A percentile compares a stretch with the other conserved stretches of the same genome.
phyloP scores from a whole-genome alignment of 2,113 vertebrate genomes.

The Petroica traversi region DNA sequence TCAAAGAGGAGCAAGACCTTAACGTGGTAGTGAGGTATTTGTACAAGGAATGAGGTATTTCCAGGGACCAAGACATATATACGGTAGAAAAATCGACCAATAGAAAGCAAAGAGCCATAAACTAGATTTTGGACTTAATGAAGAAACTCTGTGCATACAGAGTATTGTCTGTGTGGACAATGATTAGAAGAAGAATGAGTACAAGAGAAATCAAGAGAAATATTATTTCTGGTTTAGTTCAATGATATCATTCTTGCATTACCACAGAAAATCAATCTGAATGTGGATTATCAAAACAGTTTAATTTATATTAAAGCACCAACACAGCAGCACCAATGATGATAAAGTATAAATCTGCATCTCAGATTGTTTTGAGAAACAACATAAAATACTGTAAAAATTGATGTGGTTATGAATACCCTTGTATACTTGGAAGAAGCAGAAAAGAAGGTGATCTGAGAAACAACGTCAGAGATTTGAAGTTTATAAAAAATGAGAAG shows the following conservation, averaged over 20 bases:
- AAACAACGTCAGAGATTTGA: not conserved
- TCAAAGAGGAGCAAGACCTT: constrained; percentile 49
- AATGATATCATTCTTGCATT: not conserved
- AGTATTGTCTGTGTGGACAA: not conserved
- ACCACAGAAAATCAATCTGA: not conserved
- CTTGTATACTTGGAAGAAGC: not conserved
- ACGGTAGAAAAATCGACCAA: not conserved
- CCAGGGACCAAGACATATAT: not conserved
- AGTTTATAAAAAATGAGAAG: not conserved
- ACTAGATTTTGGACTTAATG: not conserved
- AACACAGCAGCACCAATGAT: not conserved
- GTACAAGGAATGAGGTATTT: not conserved
- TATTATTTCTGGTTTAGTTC: not conserved
- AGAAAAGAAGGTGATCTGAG: not conserved
- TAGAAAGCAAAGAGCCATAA: not conserved
- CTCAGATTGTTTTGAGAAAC: not conserved
- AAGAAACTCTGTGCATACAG: not conserved
- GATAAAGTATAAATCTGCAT: not conserved
- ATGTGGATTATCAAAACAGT: not conserved
- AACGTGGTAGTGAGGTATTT: not conserved
- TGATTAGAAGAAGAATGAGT: not conserved
- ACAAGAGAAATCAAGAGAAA: not conserved
- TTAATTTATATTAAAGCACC: not conserved
- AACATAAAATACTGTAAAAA: not conserved
- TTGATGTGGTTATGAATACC: not conserved